Percentiles rank a stretch among this genome's conserved stretches.
phyloP scores from a whole-genome alignment of 2,113 vertebrate genomes.

The Pelvicachromis taeniatus region DNA sequence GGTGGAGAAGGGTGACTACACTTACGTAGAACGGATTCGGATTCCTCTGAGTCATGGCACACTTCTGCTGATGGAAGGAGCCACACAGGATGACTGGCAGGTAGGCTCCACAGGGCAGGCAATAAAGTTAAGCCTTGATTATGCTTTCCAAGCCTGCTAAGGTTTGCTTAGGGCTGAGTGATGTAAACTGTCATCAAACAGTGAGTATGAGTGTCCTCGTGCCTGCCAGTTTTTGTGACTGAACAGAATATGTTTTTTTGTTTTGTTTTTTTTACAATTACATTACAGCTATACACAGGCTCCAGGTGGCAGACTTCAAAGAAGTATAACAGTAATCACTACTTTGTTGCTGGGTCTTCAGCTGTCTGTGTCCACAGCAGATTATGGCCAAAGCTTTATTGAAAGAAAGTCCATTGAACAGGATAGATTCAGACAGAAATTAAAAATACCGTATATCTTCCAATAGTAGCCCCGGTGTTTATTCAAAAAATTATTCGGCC shows the following conservation, averaged over 20 bases:
- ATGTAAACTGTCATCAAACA: not conserved
- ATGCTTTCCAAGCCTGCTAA: not conserved
- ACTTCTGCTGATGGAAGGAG: constrained; percentile 91
- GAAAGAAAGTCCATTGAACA: not conserved
- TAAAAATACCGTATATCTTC: too few species aligned
- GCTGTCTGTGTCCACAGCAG: not conserved
- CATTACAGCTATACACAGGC: too few species aligned
- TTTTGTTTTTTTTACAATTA: too few species aligned
- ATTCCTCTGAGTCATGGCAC: constrained; percentile 87
- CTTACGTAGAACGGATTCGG: constrained; percentile 78
- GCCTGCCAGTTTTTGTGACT: not conserved
- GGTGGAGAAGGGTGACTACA: constrained; percentile 88
- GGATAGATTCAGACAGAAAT: not conserved
- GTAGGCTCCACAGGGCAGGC: constrained; percentile 45
- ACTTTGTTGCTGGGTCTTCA: not conserved
- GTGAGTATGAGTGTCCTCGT: not conserved
- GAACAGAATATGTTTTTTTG: not conserved
- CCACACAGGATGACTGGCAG: constrained; percentile 95
- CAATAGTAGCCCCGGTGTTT: too few species aligned
- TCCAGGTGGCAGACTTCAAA: too few species aligned
- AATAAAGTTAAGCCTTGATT: not conserved
- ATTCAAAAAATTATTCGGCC: too few species aligned
- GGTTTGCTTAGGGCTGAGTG: not conserved
- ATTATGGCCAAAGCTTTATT: not conserved
- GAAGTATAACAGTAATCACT: not conserved